These are phyloP conservation scores for Mythimna impura DNA, from an alignment of 2,888 invertebrate genomes.

Conservation along the genomic window DNA sequence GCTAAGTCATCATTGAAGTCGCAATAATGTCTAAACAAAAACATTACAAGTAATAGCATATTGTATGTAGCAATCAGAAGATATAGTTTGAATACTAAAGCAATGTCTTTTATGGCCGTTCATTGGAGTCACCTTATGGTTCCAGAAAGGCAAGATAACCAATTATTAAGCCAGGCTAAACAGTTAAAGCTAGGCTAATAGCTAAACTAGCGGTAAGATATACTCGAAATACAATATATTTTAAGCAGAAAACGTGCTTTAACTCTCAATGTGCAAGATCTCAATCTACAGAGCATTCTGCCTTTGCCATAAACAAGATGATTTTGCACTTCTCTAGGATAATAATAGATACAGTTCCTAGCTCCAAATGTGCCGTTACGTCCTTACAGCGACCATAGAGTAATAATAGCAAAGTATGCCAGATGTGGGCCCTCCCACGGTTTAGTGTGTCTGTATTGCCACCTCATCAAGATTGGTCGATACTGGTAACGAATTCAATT, in stretches of 20 bases:
- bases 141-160: not conserved
- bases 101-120: not conserved
- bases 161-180: not conserved
- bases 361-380: slow-evolving; percentile 58
- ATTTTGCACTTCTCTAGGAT: slow-evolving; percentile 24
- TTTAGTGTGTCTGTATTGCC: slow-evolving; percentile 56
- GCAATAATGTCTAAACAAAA: slow-evolving; percentile 20
- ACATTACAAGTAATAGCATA: not conserved
- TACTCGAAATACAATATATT: not conserved
- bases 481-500: slow-evolving; percentile 53
- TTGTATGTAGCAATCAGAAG: not conserved
- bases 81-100: not conserved
- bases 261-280: not conserved
- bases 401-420: slow-evolving; percentile 65
- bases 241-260: not conserved
- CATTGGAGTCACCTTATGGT: not conserved
- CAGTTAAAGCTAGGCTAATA: not conserved
- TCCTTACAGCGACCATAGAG: slow-evolving; percentile 51
- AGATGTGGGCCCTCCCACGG: slow-evolving; percentile 77
- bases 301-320: slow-evolving; percentile 12
- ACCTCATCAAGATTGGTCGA: slow-evolving; percentile 60
- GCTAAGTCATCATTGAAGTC: slow-evolving; percentile 4
- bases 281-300: not conserved
- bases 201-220: not conserved
- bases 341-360: slow-evolving; percentile 50